Percentiles rank a stretch among this genome's conserved stretches.
phyloP scores from a whole-genome alignment of 2,888 invertebrate genomes.

The Campoletis raptor region DNA sequence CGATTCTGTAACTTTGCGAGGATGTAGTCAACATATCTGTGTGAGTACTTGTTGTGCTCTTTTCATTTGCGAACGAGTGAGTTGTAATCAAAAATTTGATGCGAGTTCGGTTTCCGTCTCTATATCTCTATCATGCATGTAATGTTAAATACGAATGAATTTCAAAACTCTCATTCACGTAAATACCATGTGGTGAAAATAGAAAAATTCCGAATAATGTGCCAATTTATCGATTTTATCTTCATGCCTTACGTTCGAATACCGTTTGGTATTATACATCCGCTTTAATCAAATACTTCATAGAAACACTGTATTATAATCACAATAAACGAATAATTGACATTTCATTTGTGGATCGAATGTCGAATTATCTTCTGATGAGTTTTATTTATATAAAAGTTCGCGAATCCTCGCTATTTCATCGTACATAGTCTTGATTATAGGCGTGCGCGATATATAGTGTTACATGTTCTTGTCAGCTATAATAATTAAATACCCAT shows the following conservation, averaged over 20 bases:
- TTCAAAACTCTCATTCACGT: background rate
- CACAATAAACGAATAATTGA: background rate
- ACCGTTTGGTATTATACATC: background rate
- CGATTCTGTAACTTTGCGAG: background rate
- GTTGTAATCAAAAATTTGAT: constrained; percentile 27
- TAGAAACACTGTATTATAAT: background rate
- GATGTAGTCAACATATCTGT: background rate
- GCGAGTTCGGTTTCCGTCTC: background rate
- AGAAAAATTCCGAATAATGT: background rate
- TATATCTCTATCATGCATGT: constrained; percentile 2
- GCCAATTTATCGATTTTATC: background rate
- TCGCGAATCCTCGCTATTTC: background rate
- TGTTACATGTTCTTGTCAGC: background rate
- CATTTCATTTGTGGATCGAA: background rate
- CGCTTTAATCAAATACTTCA: background rate
- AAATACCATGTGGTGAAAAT: background rate
- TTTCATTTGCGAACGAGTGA: background rate
- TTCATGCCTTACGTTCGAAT: background rate
- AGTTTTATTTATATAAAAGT: background rate
- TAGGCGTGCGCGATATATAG: background rate
- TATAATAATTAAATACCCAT: background rate
- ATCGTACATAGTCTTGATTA: background rate
- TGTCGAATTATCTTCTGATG: background rate
- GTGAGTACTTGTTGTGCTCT: background rate
- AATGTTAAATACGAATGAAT: constrained; percentile 5